A percentile compares a stretch with the other conserved stretches of the same genome.
Conservation (phyloP, 2,797 vertebrate species). For the Siniperca obscura region DNA sequence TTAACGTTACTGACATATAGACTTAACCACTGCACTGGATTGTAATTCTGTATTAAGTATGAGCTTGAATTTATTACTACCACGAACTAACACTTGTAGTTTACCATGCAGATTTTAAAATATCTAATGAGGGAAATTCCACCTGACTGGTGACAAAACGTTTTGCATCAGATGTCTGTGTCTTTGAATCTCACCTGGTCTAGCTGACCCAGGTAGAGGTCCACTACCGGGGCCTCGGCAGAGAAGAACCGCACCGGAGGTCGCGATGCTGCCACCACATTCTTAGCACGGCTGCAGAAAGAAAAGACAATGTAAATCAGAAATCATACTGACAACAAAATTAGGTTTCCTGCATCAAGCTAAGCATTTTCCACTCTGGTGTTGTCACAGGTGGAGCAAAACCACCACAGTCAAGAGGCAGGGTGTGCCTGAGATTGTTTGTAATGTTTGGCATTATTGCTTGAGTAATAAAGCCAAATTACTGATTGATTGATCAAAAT, state of each 20-base stretch:
- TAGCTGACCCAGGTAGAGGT: slow-evolving; percentile 95
- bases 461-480: neutral
- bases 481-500: neutral
- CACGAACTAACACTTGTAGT: neutral
- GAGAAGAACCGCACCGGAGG: slow-evolving; percentile 94
- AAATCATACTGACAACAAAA: neutral
- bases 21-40: neutral
- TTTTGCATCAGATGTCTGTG: neutral
- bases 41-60: neutral
- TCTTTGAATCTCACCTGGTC: slow-evolving; percentile 83
- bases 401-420: no score
- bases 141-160: neutral
- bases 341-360: neutral
- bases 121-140: neutral
- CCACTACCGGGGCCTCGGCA: slow-evolving; percentile 87
- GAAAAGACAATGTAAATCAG: neutral
- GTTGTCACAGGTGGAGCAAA: neutral
- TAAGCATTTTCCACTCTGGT: neutral
- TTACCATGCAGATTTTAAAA: neutral
- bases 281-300: slow-evolving; percentile 89
- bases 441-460: neutral
- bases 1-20: neutral
- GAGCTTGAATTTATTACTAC: neutral
- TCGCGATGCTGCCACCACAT: slow-evolving; percentile 90
- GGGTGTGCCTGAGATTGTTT: neutral